Conservation (phyloP, 2,113 vertebrate genomes). For the Sminthopsis crassicaudata region DNA sequence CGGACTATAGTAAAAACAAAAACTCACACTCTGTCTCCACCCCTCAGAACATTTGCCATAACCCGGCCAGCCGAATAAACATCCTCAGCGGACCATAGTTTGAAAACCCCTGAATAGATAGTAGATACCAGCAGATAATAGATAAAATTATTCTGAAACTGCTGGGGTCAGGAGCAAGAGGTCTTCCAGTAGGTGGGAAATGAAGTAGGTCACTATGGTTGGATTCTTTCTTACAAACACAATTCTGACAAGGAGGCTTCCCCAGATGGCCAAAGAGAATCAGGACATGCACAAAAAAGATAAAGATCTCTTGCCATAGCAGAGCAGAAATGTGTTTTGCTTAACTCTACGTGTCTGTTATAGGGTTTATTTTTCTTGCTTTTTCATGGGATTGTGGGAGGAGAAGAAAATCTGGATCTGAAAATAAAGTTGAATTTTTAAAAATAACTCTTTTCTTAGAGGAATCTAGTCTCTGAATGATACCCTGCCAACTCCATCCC, state of each 20-base stretch:
- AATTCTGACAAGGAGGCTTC: not conserved
- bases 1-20: no score
- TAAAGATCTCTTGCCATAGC: not conserved
- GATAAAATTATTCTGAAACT: no score
- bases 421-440: not conserved
- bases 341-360: not conserved
- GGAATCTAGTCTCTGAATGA: not conserved
- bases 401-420: not conserved
- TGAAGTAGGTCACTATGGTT: no score
- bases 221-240: not conserved
- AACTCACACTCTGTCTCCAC: no score
- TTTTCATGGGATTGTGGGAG: not conserved
- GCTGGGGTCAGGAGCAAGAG: no score
- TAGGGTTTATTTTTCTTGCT: not conserved
- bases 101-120: no score
- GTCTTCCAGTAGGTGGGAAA: no score
- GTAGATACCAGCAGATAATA: no score
- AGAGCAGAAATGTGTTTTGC: not conserved
- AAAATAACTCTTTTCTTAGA: not conserved
- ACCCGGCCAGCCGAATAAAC: no score
- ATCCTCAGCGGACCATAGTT: no score
- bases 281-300: not conserved
- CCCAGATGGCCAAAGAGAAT: not conserved
- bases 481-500: not conserved
- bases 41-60: no score